Percentiles rank a stretch among this genome's conserved stretches.
Evolutionary conservation across 1,140 invertebrate genomes (phyloP).

Genomic region (Branchinecta lindahli): DNA sequence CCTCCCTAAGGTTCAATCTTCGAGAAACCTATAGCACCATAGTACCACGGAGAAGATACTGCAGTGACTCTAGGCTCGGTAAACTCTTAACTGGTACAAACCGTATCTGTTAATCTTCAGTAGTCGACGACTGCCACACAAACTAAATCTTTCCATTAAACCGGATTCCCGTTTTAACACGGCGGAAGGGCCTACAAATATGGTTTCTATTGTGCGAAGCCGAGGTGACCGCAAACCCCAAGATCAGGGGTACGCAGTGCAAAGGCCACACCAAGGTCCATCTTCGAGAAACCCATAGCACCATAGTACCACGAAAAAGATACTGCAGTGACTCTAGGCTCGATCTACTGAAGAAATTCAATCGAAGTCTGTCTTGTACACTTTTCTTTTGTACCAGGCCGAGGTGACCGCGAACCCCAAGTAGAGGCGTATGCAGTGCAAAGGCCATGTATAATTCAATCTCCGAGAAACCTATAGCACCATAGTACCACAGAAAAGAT

Average conservation of each 20-base stretch:
- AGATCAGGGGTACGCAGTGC: background rate
- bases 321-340: background rate
- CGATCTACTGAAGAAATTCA: background rate
- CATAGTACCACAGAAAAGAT: background rate
- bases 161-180: too few relatives aligned
- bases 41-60: background rate
- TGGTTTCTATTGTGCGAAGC: background rate
- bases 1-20: background rate
- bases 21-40: slow-evolving; percentile 6
- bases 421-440: background rate
- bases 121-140: too few relatives aligned
- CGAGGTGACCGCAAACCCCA: background rate
- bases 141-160: too few relatives aligned
- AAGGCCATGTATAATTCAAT: background rate
- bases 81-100: background rate
- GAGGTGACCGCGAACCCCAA: slow-evolving; percentile 1
- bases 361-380: background rate
- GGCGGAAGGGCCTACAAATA: too few relatives aligned
- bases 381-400: background rate
- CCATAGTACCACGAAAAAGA: background rate
- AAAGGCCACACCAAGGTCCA: background rate
- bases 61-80: slow-evolving; percentile 5
- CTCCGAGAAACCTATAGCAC: slow-evolving; percentile 7
- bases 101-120: background rate
- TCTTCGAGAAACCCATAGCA: background rate